Percentiles rank a stretch among this genome's conserved stretches.
phyloP scores from a whole-genome alignment of 2,113 vertebrate genomes.

The Sylvia atricapilla region DNA sequence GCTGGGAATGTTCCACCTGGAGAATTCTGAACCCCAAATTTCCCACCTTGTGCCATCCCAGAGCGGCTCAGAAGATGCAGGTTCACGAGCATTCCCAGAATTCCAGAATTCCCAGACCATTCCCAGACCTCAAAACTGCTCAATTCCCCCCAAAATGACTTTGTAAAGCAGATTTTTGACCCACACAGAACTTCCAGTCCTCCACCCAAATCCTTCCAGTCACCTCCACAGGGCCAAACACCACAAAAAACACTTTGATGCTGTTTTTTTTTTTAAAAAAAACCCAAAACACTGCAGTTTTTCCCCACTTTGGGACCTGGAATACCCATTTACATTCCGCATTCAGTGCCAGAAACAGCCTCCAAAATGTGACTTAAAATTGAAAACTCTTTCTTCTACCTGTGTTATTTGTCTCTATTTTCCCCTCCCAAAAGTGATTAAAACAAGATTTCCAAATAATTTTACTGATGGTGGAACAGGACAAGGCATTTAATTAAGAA shows the following conservation, averaged over 20 bases:
- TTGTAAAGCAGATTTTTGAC: background rate
- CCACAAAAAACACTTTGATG: background rate
- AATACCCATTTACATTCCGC: background rate
- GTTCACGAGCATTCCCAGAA: background rate
- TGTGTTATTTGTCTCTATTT: background rate
- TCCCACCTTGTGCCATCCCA: accelerated
- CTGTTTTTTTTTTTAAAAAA: background rate
- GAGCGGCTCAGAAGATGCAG: accelerated
- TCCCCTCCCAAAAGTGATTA: background rate
- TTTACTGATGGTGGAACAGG: background rate
- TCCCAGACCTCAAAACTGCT: background rate
- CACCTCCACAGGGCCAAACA: background rate
- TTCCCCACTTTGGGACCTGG: accelerated
- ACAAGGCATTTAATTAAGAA: background rate
- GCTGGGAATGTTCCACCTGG: accelerated
- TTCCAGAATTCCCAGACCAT: too few species aligned
- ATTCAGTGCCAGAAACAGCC: background rate
- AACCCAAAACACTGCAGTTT: background rate
- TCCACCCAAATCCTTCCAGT: accelerated
- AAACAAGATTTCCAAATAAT: background rate
- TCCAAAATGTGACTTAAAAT: accelerated
- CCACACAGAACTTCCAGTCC: accelerated
- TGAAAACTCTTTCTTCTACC: background rate
- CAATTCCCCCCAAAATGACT: background rate
- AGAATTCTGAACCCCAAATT: accelerated